Percentiles rank a stretch among this genome's conserved stretches.
phyloP scores from a whole-genome alignment of 2,888 invertebrate genomes.

The Seira ritae region DNA sequence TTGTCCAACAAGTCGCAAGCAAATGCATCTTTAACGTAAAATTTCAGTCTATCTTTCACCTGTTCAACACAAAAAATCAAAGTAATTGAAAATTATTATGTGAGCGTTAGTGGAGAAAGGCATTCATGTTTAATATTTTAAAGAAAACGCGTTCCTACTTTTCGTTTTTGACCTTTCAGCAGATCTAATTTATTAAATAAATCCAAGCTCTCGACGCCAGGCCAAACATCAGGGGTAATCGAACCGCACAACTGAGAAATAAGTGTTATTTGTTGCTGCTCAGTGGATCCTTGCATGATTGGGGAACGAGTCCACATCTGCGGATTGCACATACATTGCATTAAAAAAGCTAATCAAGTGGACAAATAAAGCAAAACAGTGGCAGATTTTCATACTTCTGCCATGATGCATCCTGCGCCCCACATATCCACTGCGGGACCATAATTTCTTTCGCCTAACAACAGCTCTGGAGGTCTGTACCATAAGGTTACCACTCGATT shows the following conservation, averaged over 20 bases:
- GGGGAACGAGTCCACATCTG: conserved; percentile 96
- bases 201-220: conserved; percentile 92
- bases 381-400: conserved; percentile 81
- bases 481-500: conserved; percentile 95
- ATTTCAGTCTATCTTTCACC: conserved; percentile 88
- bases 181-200: conserved; percentile 92
- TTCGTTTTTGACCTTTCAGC: conserved; percentile 86
- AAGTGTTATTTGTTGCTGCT: conserved; percentile 95
- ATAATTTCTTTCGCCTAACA: conserved; percentile 92
- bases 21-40: conserved; percentile 92
- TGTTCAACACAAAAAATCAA: conserved; percentile 72
- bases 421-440: conserved; percentile 98
- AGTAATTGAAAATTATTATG: conserved; percentile 34
- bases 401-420: conserved; percentile 99
- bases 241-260: conserved; percentile 98
- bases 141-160: conserved; percentile 78
- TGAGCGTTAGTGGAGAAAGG: no score
- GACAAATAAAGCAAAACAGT: background rate
- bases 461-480: conserved; percentile 85
- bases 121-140: conserved; percentile 15
- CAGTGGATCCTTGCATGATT: conserved; percentile 97
- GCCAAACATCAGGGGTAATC: conserved; percentile 95
- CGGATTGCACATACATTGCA: no score
- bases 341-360: background rate
- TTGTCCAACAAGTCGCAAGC: conserved; percentile 96